Conservation (phyloP, 2,888 invertebrate genomes). For the Myathropa florea region DNA sequence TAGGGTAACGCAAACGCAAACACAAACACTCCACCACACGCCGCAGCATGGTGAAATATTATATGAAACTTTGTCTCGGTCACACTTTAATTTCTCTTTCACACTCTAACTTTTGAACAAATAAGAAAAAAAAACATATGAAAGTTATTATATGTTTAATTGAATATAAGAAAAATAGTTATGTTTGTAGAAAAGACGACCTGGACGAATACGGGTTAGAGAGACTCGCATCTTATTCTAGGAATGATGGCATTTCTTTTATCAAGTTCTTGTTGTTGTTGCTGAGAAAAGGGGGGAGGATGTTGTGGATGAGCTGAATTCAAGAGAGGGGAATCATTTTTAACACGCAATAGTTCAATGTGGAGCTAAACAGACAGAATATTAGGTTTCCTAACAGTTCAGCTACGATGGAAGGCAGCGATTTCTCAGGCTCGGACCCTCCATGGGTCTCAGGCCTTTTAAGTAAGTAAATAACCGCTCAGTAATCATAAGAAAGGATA, state of each 20-base stretch:
- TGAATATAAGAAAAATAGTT: not conserved
- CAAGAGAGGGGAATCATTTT: no score
- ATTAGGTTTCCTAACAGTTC: no score
- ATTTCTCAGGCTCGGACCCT: no score
- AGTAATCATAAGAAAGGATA: no score
- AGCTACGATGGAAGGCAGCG: no score
- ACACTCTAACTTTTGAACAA: slow-evolving; percentile 53
- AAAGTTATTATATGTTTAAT: slow-evolving; percentile 23
- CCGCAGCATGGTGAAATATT: slow-evolving; percentile 48
- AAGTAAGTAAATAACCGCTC: no score
- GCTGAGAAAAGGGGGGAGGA: not conserved
- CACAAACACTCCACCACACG: slow-evolving; percentile 55
- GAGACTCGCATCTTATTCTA: not conserved
- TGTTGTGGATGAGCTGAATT: not conserved
- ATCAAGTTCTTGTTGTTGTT: not conserved
- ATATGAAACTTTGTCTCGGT: slow-evolving; percentile 29
- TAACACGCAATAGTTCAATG: no score
- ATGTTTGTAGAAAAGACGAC: not conserved
- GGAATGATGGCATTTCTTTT: not conserved
- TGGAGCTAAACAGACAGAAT: no score
- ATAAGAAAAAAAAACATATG: slow-evolving; percentile 30
- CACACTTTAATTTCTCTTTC: slow-evolving; percentile 57
- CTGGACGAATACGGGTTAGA: slow-evolving; percentile 73
- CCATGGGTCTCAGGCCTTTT: no score
- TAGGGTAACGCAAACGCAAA: slow-evolving; percentile 63